These are phyloP conservation scores for Ceratothoa steindachneri DNA, from an alignment of 2,888 invertebrate genomes.

Conservation along the genomic window DNA sequence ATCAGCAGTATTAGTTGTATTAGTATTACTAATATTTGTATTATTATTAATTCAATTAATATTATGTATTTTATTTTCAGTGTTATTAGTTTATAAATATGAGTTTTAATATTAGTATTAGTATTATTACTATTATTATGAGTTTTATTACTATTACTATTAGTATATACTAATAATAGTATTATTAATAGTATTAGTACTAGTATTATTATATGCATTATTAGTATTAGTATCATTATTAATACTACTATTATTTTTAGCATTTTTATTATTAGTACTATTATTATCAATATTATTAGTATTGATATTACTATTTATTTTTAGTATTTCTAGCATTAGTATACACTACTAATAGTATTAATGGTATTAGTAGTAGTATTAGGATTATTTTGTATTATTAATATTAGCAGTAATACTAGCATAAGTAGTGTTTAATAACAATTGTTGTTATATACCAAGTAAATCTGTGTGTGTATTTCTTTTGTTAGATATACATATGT, in stretches of 20 bases:
- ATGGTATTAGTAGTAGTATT: too few species aligned
- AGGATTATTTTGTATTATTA: too few species aligned
- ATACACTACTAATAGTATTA: not conserved
- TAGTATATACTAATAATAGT: not conserved
- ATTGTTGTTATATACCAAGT: too few species aligned
- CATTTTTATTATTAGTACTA: not conserved
- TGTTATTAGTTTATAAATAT: not conserved
- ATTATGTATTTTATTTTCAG: not conserved
- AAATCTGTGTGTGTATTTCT: too few species aligned
- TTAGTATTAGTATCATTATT: not conserved
- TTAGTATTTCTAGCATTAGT: not conserved
- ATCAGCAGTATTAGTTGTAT: too few species aligned
- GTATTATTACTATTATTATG: not conserved
- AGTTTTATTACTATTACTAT: not conserved
- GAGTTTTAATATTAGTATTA: not conserved
- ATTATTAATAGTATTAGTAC: not conserved
- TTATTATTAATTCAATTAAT: not conserved
- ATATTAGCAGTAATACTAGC: too few species aligned
- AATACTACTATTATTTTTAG: not conserved
- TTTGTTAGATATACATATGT: conserved; percentile 1
- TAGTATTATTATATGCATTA: not conserved
- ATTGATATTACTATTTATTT: not conserved
- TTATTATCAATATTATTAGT: not conserved
- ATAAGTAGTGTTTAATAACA: too few species aligned
- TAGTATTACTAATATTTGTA: too few species aligned